Percentiles rank a stretch among this genome's conserved stretches.
Conservation (phyloP, 2,888 invertebrate genomes). For the Leucozona laternaria region DNA sequence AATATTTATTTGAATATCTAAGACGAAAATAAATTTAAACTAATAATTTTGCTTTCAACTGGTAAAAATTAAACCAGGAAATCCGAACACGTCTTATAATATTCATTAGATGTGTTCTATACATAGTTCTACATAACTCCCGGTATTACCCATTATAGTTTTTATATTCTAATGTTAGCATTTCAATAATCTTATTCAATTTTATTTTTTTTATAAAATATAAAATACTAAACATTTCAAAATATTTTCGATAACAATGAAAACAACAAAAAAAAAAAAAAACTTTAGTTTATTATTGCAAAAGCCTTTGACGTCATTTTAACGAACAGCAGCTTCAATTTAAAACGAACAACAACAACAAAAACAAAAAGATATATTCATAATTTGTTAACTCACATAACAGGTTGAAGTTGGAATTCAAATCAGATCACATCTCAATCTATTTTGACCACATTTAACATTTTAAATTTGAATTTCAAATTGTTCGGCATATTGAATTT, state of each 20-base stretch:
- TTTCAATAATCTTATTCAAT: not conserved
- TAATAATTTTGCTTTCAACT: too few species aligned
- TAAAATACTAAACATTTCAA: not conserved
- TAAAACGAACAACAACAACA: constrained; percentile 5
- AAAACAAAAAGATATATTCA: constrained; percentile 23
- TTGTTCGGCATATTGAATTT: not conserved
- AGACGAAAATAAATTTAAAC: not conserved
- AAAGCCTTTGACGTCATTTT: constrained; percentile 28
- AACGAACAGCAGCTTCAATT: constrained; percentile 1
- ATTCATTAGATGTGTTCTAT: not conserved
- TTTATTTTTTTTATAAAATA: too few species aligned
- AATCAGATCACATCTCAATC: constrained; percentile 56
- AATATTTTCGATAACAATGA: not conserved
- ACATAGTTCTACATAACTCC: not conserved
- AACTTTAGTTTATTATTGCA: not conserved
- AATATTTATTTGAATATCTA: too few species aligned
- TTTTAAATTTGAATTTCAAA: constrained; percentile 27
- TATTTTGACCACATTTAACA: constrained; percentile 26
- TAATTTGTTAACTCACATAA: constrained; percentile 58
- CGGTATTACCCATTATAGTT: not conserved
- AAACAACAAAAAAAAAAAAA: not conserved
- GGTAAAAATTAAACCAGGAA: not conserved
- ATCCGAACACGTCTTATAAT: not conserved
- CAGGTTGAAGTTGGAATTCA: constrained; percentile 61
- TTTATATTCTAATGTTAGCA: not conserved